phyloP scores from a whole-genome alignment of 2,888 invertebrate genomes.

The Parnassius glacialis region DNA sequence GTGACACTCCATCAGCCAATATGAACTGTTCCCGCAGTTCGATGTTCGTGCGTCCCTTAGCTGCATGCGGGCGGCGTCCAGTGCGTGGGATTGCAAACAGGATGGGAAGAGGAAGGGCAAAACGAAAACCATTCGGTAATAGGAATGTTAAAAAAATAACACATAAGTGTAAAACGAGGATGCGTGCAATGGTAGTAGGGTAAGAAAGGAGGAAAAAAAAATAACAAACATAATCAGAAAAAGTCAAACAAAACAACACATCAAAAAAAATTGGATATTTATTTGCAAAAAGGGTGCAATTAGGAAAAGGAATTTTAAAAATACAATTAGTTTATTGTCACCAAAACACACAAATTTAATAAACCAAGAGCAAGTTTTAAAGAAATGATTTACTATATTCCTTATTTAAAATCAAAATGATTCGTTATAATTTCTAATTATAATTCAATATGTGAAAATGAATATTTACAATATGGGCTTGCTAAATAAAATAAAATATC shows the following conservation, averaged over 20 bases:
- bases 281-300: constrained; percentile 65
- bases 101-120: constrained; percentile 48
- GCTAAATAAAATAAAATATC: constrained; percentile 30
- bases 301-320: constrained; percentile 71
- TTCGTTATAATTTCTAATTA: no score
- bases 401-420: no score
- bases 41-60: constrained; percentile 99
- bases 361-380: constrained; percentile 64
- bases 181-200: constrained; percentile 75
- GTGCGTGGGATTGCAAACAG: constrained; percentile 65
- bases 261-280: constrained; percentile 47
- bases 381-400: no score
- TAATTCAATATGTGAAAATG: neutral
- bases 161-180: constrained; percentile 70
- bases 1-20: constrained; percentile 98
- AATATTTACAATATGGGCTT: constrained; percentile 8
- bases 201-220: constrained; percentile 65
- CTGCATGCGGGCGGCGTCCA: constrained; percentile 85
- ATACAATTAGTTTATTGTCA: constrained; percentile 75
- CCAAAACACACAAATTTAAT: constrained; percentile 57
- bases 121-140: constrained; percentile 73
- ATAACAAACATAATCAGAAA: constrained; percentile 80
- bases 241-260: constrained; percentile 73
- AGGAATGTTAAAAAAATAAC: constrained; percentile 58
- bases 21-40: constrained; percentile 99